phyloP scores from a whole-genome alignment of 1,140 invertebrate species.

The Mizuhopecten yessoensis region DNA sequence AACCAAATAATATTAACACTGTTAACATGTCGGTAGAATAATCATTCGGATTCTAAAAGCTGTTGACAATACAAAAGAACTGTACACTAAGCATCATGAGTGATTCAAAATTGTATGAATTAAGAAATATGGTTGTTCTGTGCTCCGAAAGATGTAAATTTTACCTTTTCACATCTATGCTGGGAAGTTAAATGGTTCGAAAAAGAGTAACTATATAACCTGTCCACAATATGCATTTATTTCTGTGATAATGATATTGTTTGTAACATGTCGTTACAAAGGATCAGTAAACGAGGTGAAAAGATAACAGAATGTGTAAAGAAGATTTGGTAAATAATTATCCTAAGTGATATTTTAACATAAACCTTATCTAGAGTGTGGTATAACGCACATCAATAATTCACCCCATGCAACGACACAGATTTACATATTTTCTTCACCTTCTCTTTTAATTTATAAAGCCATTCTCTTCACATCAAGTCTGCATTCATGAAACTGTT shows the following conservation, averaged over 20 bases:
- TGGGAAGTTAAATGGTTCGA: background rate
- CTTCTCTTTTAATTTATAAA: background rate
- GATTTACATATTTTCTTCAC: background rate
- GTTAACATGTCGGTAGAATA: too few relatives aligned
- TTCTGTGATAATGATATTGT: too few relatives aligned
- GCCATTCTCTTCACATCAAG: constrained; percentile 21
- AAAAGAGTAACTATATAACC: background rate
- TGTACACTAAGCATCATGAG: background rate
- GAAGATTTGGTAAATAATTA: too few relatives aligned
- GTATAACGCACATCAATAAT: background rate
- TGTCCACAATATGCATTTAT: too few relatives aligned
- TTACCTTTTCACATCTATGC: background rate
- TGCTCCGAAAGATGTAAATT: too few relatives aligned
- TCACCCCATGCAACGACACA: constrained; percentile 21
- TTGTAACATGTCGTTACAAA: too few relatives aligned
- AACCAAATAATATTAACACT: too few relatives aligned
- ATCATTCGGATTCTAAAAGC: too few relatives aligned
- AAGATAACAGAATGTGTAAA: too few relatives aligned
- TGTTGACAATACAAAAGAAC: background rate
- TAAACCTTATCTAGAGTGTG: background rate
- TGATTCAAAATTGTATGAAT: background rate
- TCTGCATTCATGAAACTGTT: background rate
- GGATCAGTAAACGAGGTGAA: too few relatives aligned
- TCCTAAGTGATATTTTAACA: background rate
- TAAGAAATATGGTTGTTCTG: too few relatives aligned